Base-by-base conservation (phyloP, 2,113 vertebrate genomes). In the Cinclus cinclus region DNA sequence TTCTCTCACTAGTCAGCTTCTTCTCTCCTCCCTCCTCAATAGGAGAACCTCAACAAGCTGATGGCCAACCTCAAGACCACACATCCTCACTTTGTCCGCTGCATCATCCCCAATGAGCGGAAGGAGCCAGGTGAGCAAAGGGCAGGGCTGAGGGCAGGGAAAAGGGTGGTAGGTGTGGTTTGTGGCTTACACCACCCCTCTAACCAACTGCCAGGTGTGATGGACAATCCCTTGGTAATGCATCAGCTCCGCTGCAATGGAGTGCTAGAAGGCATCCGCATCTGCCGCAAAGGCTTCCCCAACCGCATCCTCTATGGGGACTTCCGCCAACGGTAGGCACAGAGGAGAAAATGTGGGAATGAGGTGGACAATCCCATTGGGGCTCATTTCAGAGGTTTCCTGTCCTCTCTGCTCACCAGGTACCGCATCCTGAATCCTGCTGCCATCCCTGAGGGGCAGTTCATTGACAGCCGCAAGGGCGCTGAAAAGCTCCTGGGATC, bases 241-340 rank as follows among this genome's bases (percentile, higher is more conserved):
- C 99, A 99, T 93, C 99, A 99, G 97, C 98, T 99, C 22, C 99
- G 99, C 96, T 99, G 99, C 97, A 99, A 99, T 0, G 99, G 99
- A 13, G 99, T 99, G 21, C 97, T 99, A 89, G 99, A 99, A 71
- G 99, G 99, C 76, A 99, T 99, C 96, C 98, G 99, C 89, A 99
- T 99, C 96, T 99, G 99, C 95, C 98, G 99, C 62, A 99, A 99
- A 93, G 98, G 98, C 50, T 99, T 99, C 94, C 98, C 98, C 67
- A 99, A 99, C 88, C 98, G 99, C 93, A 98, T 99, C 96, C 98
- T 99, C 28, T 99, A 99, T 8, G 98, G 98, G 42, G 98, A 99
- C 89, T 99, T 99, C 95, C 98, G 98, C 65, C 99, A 99, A 95
- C 96, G 98, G 98, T 98, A 44, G 33, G 22, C 23, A 17, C 6